Conservation (phyloP, 2,888 invertebrate species). For the Fragum fragum region DNA sequence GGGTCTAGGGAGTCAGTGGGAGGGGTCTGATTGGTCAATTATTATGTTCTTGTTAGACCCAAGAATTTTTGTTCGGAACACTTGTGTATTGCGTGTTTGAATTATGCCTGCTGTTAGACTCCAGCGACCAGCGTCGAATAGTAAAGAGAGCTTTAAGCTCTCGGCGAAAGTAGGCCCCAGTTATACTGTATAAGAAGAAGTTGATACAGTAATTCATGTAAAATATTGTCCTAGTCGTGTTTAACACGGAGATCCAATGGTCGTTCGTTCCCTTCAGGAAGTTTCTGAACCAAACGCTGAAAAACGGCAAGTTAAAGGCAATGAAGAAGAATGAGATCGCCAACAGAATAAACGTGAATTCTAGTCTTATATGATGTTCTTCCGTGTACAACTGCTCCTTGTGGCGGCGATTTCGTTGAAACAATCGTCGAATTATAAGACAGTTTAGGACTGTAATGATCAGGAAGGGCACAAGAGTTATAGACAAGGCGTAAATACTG, state of each 20-base stretch:
- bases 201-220: conserved; percentile 84
- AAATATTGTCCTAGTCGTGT: conserved; percentile 80
- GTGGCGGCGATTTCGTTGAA: conserved; percentile 61
- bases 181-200: conserved; percentile 84
- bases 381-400: conserved; percentile 71
- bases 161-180: conserved; percentile 82
- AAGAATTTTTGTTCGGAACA: conserved; percentile 33
- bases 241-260: conserved; percentile 72
- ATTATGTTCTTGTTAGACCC: no score
- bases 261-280: conserved; percentile 53
- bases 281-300: conserved; percentile 78
- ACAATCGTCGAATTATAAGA: conserved; percentile 75
- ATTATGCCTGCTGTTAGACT: neutral
- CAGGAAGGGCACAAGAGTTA: conserved; percentile 78
- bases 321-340: conserved; percentile 83
- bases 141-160: conserved; percentile 70
- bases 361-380: conserved; percentile 80
- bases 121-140: neutral
- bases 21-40: no score
- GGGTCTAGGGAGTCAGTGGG: no score
- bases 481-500: conserved; percentile 75
- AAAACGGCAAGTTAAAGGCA: conserved; percentile 82
- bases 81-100: conserved; percentile 43
- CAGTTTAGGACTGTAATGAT: conserved; percentile 79
- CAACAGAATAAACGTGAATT: conserved; percentile 82